A percentile compares a stretch with the other conserved stretches of the same genome.
phyloP scores from a whole-genome alignment of 2,113 vertebrate genomes.

The Callospermophilus lateralis region DNA sequence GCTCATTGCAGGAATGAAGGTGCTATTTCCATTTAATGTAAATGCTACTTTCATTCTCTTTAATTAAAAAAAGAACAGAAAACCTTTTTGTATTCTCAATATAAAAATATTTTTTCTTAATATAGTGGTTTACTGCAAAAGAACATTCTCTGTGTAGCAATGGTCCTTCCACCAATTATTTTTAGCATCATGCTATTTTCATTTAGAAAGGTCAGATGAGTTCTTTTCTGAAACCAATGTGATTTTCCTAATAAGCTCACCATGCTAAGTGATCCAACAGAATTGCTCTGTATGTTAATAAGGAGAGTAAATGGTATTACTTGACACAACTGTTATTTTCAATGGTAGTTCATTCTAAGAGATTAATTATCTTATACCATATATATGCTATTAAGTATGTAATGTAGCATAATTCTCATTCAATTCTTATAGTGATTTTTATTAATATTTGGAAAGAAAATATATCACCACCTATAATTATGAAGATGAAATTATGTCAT shows the following conservation, averaged over 20 bases:
- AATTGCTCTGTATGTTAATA: constrained; percentile 64
- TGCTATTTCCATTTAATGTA: constrained; percentile 50
- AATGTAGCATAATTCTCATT: background rate
- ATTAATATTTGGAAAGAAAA: constrained; percentile 53
- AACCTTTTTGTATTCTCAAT: constrained; percentile 59
- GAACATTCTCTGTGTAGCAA: constrained; percentile 65
- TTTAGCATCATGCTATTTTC: constrained; percentile 75
- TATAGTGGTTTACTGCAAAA: constrained; percentile 80
- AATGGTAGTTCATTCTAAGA: constrained; percentile 46
- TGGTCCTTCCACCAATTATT: constrained; percentile 63
- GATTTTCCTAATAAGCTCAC: constrained; percentile 82
- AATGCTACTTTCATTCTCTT: constrained; percentile 37
- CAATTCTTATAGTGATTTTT: background rate
- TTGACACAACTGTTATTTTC: constrained; percentile 59
- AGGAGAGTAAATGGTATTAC: constrained; percentile 56
- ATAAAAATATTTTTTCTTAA: constrained; percentile 82
- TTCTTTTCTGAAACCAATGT: constrained; percentile 80
- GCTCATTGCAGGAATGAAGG: background rate
- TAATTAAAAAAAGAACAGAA: constrained; percentile 28
- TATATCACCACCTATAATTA: background rate
- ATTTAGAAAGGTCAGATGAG: constrained; percentile 85
- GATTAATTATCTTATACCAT: constrained; percentile 23
- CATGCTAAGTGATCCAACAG: constrained; percentile 75
- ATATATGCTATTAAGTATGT: constrained; percentile 17
- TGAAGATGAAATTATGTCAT: constrained; percentile 22